Base-by-base conservation (phyloP, 2,113 vertebrate species). In the Ranitomeya variabilis region DNA sequence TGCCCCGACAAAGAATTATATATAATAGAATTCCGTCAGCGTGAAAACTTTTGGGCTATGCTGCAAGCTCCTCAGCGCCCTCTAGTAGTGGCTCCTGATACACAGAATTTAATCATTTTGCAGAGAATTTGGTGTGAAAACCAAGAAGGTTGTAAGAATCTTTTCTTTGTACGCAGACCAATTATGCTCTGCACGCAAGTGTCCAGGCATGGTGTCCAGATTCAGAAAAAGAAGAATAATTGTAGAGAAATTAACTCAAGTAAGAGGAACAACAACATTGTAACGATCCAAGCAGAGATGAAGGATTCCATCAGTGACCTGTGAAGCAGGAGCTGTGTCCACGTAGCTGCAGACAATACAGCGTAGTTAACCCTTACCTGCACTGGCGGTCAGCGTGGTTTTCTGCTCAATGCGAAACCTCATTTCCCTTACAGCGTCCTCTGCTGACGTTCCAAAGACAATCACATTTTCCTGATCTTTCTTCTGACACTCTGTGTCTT, bases 351-450 rank as follows among this genome's bases (percentile, higher is more conserved):
- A 19, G 14, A 45, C 71, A 45, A 11, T 11, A 67, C 21, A 67
- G n/a, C 3, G 11, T 54, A 11, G 12, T n/a, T 23, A 54, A 78
- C 76, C 78, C 81, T 91, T 93, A 99, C 98, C 98, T 94, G 98
- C 98, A 90, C 98, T 99, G 83, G 98, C 98, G 76, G 98, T 99
- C 87, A 99, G 92, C 4, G 90, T 94, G 60, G 97, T 99, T 94
- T 96, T 98, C 92, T 98, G 97, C 90, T 99, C 95, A 71, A 99
- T 97, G 73, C 96, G 96, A 91, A 99, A 99, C 67, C 98, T 97
- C 95, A 99, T 98, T 95, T 99, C 98, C 91, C 95, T 96, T 88
- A 99, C 97, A 85, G 94, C 97, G 92, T 99, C 97, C 89, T 99
- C 97, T 0, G 96, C 94, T 92, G 95, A 96, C 8, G 91, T 96